These are phyloP conservation scores for Coecobrya sp. DNA, from an alignment of 2,888 invertebrate species.

Conservation along the genomic window DNA sequence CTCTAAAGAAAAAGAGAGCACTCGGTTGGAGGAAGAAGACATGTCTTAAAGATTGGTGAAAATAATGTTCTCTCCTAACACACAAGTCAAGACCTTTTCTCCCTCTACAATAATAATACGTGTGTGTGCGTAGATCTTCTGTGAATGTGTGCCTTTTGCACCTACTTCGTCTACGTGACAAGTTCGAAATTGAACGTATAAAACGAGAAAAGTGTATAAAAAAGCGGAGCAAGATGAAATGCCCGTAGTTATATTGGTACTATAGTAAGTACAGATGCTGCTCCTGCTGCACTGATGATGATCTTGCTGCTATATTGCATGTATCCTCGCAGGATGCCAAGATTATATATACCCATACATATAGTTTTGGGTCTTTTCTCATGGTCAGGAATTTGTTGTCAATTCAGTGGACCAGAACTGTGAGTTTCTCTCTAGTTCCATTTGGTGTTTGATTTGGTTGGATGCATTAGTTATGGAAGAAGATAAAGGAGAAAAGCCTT, in stretches of 20 bases:
- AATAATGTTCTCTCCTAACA: conserved; percentile 72
- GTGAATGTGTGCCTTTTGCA: conserved; percentile 60
- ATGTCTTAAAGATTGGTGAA: conserved; percentile 74
- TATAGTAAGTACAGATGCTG: not conserved
- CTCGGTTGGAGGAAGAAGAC: conserved; percentile 20
- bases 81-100: conserved; percentile 69
- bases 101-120: conserved; percentile 39
- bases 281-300: conserved; percentile 25
- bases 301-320: not conserved
- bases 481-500: conserved; percentile 70
- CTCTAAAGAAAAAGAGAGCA: not conserved
- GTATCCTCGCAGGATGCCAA: conserved; percentile 23
- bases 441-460: conserved; percentile 82
- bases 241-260: not conserved
- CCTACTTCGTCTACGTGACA: conserved; percentile 76
- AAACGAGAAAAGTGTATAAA: conserved; percentile 21
- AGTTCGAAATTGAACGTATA: conserved; percentile 69
- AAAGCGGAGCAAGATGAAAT: conserved; percentile 30
- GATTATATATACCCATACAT: conserved; percentile 18
- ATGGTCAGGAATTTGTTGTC: conserved; percentile 82
- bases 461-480: conserved; percentile 78
- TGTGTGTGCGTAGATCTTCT: conserved; percentile 36
- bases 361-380: conserved; percentile 60
- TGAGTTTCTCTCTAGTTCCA: conserved; percentile 83
- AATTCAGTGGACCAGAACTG: conserved; percentile 82